Evolutionary conservation across 1,140 invertebrate genomes (phyloP).

Genomic region (Plodia interpunctella): DNA sequence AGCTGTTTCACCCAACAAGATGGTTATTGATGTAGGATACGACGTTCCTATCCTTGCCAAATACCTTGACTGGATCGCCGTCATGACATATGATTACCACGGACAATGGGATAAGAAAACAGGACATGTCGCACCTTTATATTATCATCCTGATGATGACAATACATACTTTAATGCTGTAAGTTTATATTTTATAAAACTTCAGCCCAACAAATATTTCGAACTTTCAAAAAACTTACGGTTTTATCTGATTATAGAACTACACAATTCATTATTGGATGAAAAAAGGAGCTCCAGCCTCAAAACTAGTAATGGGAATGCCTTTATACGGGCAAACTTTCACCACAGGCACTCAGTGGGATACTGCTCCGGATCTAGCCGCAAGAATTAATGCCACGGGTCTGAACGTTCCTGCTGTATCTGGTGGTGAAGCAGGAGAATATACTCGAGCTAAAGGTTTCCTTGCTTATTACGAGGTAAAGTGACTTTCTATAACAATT

Average conservation of each 20-base stretch:
- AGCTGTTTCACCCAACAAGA: constrained; percentile 92
- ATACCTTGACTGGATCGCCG: constrained; percentile 90
- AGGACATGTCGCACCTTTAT: constrained; percentile 91
- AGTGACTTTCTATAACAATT: background rate
- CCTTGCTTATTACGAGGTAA: constrained; percentile 91
- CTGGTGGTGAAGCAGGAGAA: constrained; percentile 86
- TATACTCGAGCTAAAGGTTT: constrained; percentile 91
- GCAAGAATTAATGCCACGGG: constrained; percentile 78
- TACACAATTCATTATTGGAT: constrained; percentile 94
- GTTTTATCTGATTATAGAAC: constrained; percentile 76
- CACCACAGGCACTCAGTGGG: constrained; percentile 75
- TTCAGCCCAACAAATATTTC: background rate
- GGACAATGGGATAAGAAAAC: constrained; percentile 95
- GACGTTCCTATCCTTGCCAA: constrained; percentile 85
- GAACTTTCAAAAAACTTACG: background rate
- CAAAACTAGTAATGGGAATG: constrained; percentile 92
- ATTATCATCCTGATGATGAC: constrained; percentile 87
- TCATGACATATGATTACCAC: constrained; percentile 94
- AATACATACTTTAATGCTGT: constrained; percentile 84
- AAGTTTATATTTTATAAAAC: constrained; percentile 39
- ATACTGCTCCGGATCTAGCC: constrained; percentile 30
- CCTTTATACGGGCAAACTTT: constrained; percentile 94
- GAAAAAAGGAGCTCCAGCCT: constrained; percentile 85
- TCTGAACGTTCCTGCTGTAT: constrained; percentile 85
- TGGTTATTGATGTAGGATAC: constrained; percentile 91